Conservation (phyloP, 2,888 invertebrate genomes). For the Caradrina kadenii region DNA sequence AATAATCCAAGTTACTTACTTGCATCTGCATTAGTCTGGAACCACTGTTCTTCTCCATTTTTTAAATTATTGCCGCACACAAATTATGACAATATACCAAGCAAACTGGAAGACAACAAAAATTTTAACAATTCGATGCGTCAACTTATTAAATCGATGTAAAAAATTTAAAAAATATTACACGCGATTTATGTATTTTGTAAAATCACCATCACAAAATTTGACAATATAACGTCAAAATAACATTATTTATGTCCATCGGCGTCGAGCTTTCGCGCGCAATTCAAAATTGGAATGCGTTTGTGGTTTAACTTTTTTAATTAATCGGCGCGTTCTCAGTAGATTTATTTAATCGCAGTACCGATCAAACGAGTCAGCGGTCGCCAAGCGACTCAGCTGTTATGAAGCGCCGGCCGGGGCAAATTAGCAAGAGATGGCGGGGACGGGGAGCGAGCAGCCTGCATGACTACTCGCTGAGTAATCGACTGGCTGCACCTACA, state of each 20-base stretch:
- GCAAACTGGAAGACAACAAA: conserved; percentile 71
- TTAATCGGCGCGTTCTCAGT: conserved; percentile 49
- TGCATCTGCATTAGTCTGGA: conserved; percentile 87
- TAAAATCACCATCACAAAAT: conserved; percentile 76
- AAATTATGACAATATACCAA: conserved; percentile 53
- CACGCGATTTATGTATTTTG: conserved; percentile 76
- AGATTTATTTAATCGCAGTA: conserved; percentile 63
- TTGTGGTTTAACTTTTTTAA: conserved; percentile 32
- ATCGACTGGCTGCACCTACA: conserved; percentile 83
- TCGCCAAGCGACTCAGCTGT: conserved; percentile 84
- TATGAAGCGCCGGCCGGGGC: conserved; percentile 69
- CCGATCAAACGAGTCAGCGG: conserved; percentile 85
- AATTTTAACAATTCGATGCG: conserved; percentile 61
- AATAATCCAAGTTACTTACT: conserved; percentile 71
- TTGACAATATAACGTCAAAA: conserved; percentile 78
- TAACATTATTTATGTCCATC: conserved; percentile 30
- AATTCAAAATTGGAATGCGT: conserved; percentile 51
- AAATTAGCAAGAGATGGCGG: conserved; percentile 77
- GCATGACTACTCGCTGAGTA: conserved; percentile 86
- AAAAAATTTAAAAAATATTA: conserved; percentile 67
- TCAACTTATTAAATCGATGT: conserved; percentile 46
- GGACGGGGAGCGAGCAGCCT: conserved; percentile 74
- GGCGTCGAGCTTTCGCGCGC: conserved; percentile 50
- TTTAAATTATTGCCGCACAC: conserved; percentile 59
- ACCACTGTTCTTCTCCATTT: conserved; percentile 84